Evolutionary conservation across 2,888 invertebrate genomes (phyloP).

Genomic region (Abscondita cerata): DNA sequence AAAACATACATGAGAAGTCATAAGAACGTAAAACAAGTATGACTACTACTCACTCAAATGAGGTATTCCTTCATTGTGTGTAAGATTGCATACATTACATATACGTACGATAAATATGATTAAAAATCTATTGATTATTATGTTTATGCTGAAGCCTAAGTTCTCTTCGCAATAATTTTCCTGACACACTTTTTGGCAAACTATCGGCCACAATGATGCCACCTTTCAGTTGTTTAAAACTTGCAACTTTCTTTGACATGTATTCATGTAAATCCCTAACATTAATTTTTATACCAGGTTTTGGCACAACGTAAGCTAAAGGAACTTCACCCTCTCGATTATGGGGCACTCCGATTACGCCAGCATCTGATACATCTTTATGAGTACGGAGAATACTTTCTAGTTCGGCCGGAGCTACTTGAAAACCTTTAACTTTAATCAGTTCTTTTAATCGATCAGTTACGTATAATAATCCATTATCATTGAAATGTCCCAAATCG

Average conservation of each 20-base stretch:
- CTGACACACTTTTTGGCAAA: constrained; percentile 65
- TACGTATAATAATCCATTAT: constrained; percentile 70
- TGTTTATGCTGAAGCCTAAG: constrained; percentile 19
- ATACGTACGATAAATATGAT: too few relatives aligned
- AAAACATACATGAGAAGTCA: too few relatives aligned
- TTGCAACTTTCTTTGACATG: constrained; percentile 71
- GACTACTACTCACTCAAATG: too few relatives aligned
- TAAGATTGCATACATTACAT: too few relatives aligned
- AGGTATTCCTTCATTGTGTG: too few relatives aligned
- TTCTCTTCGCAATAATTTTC: constrained; percentile 73
- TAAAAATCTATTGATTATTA: too few relatives aligned
- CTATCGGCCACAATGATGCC: constrained; percentile 70
- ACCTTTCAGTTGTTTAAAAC: constrained; percentile 75
- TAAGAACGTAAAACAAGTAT: too few relatives aligned
- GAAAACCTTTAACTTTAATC: constrained; percentile 68
- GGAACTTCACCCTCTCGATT: constrained; percentile 74
- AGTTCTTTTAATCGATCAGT: constrained; percentile 82
- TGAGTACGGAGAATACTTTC: constrained; percentile 75
- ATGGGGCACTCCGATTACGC: constrained; percentile 79
- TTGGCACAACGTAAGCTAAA: constrained; percentile 71
- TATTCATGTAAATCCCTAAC: constrained; percentile 66
- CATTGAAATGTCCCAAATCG: constrained; percentile 66
- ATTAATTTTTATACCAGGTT: constrained; percentile 54
- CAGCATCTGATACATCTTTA: constrained; percentile 77
- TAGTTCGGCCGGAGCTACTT: constrained; percentile 87